Evolutionary conservation across 2,797 vertebrate species (phyloP).

Genomic region (Cheirogaleus major): DNA sequence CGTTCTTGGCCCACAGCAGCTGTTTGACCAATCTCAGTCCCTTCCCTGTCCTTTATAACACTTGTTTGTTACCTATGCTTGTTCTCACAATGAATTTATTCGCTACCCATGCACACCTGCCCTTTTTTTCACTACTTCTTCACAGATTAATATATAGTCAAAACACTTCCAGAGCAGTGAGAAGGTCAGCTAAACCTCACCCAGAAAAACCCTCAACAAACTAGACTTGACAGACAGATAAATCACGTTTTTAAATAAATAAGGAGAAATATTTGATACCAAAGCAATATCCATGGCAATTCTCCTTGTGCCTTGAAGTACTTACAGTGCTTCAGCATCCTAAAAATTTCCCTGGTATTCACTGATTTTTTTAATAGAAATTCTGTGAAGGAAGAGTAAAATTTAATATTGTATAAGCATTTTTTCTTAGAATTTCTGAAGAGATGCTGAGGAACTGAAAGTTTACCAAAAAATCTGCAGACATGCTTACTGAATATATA

Average conservation of each 20-base stretch:
- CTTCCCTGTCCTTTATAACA: background rate
- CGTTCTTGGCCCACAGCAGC: background rate
- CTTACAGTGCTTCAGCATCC: background rate
- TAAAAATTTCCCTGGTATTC: background rate
- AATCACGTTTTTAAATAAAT: constrained; percentile 30
- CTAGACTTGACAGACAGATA: background rate
- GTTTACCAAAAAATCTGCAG: background rate
- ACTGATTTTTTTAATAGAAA: constrained; percentile 39
- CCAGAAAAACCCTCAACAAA: background rate
- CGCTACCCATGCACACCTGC: background rate
- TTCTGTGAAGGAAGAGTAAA: constrained; percentile 30
- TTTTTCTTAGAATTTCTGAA: constrained; percentile 53
- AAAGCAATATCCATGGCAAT: background rate
- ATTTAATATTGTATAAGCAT: constrained; percentile 11
- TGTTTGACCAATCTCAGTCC: background rate
- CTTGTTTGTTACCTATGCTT: background rate
- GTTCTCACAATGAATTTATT: background rate
- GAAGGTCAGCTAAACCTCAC: background rate
- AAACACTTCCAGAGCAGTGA: background rate
- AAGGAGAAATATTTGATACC: background rate
- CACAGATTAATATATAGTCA: background rate
- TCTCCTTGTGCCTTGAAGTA: background rate
- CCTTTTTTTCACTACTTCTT: background rate
- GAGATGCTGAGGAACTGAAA: constrained; percentile 48
- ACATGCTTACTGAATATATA: constrained; percentile 4